Conservation (phyloP, 1,140 invertebrate species). For the Archivesica marissinica region DNA sequence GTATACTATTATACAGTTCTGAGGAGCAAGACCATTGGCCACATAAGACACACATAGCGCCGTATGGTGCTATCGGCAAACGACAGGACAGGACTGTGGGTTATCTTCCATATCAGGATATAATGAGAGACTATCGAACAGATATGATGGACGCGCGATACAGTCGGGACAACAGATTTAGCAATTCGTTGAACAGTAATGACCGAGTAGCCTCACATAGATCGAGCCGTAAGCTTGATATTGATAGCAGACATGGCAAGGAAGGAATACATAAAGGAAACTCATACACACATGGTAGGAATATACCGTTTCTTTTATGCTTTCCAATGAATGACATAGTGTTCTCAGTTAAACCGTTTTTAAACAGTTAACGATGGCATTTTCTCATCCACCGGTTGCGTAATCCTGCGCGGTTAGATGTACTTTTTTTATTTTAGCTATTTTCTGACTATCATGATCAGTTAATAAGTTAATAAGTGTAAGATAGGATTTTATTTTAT, state of each 20-base stretch:
- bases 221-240: background rate
- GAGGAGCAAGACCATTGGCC: slow-evolving; percentile 7
- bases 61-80: background rate
- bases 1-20: background rate
- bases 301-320: too few relatives aligned
- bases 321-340: too few relatives aligned
- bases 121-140: background rate
- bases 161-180: background rate
- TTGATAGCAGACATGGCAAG: too few relatives aligned
- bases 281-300: too few relatives aligned
- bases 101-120: background rate
- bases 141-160: background rate
- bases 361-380: too few relatives aligned
- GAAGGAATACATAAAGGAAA: background rate
- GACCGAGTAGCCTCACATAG: background rate
- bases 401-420: too few relatives aligned
- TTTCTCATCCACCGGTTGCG: too few relatives aligned
- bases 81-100: background rate
- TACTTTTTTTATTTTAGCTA: too few relatives aligned
- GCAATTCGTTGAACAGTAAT: background rate
- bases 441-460: too few relatives aligned
- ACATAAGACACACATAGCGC: background rate
- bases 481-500: too few relatives aligned
- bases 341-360: too few relatives aligned
- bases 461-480: too few relatives aligned